Evolutionary conservation across 2,888 invertebrate species (phyloP), one percentile per base, ranked within the genome.

Genomic region (Lapara coniferarum): DNA sequence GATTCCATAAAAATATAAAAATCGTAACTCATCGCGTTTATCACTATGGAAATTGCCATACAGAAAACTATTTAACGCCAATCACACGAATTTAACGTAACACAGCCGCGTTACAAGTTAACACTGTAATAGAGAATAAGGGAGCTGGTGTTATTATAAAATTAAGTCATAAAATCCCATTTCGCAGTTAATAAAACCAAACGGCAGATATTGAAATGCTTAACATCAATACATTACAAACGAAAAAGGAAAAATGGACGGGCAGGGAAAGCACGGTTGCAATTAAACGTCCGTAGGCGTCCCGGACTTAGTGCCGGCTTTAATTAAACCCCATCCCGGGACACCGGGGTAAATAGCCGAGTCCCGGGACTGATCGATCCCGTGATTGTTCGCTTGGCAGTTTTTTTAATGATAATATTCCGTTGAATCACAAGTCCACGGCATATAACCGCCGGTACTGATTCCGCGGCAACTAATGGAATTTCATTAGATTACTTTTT

Each of bases 311-410:
- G 73, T 77, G 70, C 75, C 69, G 74, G 72, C 71, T 80, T 80
- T 79, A 80, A 80, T 80, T 80, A 80, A 80, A 79, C 66, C 73
- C 72, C 46, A 72, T 72, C 73, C 71, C 72, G 66, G 73, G 71
- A 68, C 55, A 69, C 51, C 66, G 68, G 68, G 46, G 58, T 59
- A 51, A 52, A 59, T 68, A 68, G 51, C 52, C 58, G 37, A 63
- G 63, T 63, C 59, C n/a, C 57, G 66, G 56, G 25, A 12, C 67
- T 16, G 68, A 63, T 63, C 63, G 63, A 63, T 63, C 58, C 68
- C 68, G 58, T 58, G 58, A 68, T 51, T 68, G 68, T 52, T 59
- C 58, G 68, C 58, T 68, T 68, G 30, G 67, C 44, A 46, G 67
- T 55, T 68, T 58, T 59, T 66, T 58, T 37, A 68, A 68, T 52